Percentiles rank a stretch among this genome's conserved stretches.
Conservation (phyloP, 2,888 invertebrate genomes). For the Crepidodera aurea region DNA sequence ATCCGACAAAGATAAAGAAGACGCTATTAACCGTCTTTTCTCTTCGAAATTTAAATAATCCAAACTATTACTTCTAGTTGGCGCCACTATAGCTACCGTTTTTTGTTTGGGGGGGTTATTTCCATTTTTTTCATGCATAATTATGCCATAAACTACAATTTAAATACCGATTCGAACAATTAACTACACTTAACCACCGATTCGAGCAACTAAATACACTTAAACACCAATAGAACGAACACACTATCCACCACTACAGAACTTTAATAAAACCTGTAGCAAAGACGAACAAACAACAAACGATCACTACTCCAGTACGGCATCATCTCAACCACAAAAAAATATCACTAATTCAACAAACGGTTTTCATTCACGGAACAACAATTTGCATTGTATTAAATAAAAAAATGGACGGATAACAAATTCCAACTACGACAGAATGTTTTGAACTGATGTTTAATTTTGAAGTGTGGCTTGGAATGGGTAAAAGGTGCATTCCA, state of each 20-base stretch:
- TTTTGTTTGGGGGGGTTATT: slow-evolving; percentile 58
- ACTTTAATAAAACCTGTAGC: slow-evolving; percentile 34
- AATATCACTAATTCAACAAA: not conserved
- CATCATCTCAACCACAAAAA: slow-evolving; percentile 1
- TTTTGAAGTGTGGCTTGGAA: slow-evolving; percentile 16
- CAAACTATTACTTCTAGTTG: slow-evolving; percentile 82
- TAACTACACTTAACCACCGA: slow-evolving; percentile 17
- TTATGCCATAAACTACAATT: slow-evolving; percentile 26
- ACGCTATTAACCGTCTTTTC: slow-evolving; percentile 88
- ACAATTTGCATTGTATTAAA: slow-evolving; percentile 11
- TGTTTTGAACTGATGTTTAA: slow-evolving; percentile 22
- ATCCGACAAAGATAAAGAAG: slow-evolving; percentile 85
- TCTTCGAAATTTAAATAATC: slow-evolving; percentile 92
- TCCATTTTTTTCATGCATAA: slow-evolving; percentile 53
- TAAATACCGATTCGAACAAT: slow-evolving; percentile 6
- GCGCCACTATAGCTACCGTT: slow-evolving; percentile 73
- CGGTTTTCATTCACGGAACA: slow-evolving; percentile 14
- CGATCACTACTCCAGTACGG: slow-evolving; percentile 8
- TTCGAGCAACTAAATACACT: too few species aligned
- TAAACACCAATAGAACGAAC: not conserved
- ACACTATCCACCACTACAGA: slow-evolving; percentile 17
- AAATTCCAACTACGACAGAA: not conserved
- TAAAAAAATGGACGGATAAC: not conserved
- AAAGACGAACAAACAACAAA: slow-evolving; percentile 18
- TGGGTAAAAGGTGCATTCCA: slow-evolving; percentile 29